Evolutionary conservation across 2,113 vertebrate species (phyloP).

Genomic region (Lophura nycthemera): DNA sequence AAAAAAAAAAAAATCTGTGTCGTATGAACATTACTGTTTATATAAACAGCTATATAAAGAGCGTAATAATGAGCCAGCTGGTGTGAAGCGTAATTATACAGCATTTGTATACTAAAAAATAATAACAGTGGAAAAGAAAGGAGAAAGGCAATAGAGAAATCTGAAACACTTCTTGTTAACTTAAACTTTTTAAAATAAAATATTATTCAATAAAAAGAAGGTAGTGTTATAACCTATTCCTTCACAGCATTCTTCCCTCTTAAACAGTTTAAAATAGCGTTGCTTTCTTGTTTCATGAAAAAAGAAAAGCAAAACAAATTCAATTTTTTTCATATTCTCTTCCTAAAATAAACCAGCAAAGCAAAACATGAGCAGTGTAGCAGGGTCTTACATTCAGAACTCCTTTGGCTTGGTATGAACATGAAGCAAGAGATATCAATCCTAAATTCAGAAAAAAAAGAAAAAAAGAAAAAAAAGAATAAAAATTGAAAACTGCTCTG

Average conservation of each 20-base stretch:
- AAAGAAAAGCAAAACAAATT: too few relatives aligned
- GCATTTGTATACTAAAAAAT: rapidly evolving
- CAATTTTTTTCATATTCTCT: neutral
- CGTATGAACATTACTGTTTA: rapidly evolving
- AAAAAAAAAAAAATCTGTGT: rapidly evolving
- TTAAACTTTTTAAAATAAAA: neutral
- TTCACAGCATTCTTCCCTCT: neutral
- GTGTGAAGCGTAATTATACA: neutral
- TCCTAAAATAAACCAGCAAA: neutral
- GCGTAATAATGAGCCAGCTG: neutral
- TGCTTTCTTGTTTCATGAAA: neutral
- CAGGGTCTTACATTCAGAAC: neutral
- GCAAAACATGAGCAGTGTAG: rapidly evolving
- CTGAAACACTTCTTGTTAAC: neutral
- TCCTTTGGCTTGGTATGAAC: neutral
- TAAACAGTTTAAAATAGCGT: neutral
- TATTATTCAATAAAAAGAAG: neutral
- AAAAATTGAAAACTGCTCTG: neutral
- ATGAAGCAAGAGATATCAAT: neutral
- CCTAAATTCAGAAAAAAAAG: neutral
- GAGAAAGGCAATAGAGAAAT: neutral
- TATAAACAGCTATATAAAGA: neutral
- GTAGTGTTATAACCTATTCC: neutral
- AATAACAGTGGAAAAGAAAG: neutral
- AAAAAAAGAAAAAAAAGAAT: too few relatives aligned